These are phyloP conservation scores for Lasiurus cinereus DNA, from an alignment of 2,113 vertebrate species.

Conservation along the genomic window DNA sequence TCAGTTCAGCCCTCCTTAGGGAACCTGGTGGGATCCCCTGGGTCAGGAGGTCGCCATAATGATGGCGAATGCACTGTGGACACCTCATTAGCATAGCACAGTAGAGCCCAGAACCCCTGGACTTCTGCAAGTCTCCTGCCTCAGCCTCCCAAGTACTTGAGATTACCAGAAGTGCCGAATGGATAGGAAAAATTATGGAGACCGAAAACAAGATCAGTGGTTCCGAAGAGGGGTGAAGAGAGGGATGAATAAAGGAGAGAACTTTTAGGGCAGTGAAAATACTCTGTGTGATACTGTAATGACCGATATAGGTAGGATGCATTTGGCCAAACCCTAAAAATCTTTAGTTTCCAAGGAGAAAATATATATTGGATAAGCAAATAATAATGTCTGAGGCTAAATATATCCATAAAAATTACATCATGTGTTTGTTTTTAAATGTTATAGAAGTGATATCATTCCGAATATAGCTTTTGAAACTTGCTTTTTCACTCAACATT, in stretches of 20 bases:
- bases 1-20: background rate
- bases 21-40: background rate
- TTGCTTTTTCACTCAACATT: background rate
- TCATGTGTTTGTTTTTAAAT: background rate
- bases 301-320: background rate
- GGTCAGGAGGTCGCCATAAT: background rate
- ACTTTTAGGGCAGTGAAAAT: slow-evolving; percentile 7
- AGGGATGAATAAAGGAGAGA: background rate
- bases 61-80: background rate
- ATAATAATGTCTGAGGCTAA: background rate
- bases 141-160: background rate
- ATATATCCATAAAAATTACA: background rate
- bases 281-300: background rate
- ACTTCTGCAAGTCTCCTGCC: background rate
- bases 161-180: background rate
- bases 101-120: background rate
- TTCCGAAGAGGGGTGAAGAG: background rate
- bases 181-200: background rate
- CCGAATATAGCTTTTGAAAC: background rate
- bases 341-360: background rate
- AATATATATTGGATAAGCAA: background rate
- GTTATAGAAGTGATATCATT: background rate
- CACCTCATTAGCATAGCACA: too few relatives aligned
- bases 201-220: background rate
- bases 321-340: background rate